Evolutionary conservation across 2,113 vertebrate genomes (phyloP).

Genomic region (Charina bottae): DNA sequence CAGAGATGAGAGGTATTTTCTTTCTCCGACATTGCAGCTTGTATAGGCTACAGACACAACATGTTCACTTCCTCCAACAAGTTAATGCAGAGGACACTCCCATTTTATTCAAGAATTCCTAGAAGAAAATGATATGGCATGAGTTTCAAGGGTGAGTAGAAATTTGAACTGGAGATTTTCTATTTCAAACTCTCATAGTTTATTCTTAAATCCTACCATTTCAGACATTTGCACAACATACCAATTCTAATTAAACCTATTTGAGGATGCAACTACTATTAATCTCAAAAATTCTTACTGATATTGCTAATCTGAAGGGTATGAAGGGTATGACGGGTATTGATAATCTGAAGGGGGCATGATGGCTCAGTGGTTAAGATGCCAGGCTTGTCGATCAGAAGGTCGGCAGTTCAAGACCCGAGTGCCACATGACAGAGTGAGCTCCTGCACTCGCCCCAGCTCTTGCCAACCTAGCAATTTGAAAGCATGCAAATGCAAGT

Average conservation of each 20-base stretch:
- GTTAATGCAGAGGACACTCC: background rate
- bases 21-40: background rate
- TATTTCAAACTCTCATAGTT: background rate
- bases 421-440: too few relatives aligned
- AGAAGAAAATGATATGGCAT: background rate
- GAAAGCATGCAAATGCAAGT: too few relatives aligned
- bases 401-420: too few relatives aligned
- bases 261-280: slow-evolving; percentile 6
- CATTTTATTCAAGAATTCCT: background rate
- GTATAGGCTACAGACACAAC: background rate
- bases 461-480: too few relatives aligned
- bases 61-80: background rate
- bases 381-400: too few relatives aligned
- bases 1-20: background rate
- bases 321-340: too few relatives aligned
- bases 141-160: background rate
- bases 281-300: slow-evolving; percentile 35
- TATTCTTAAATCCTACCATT: background rate
- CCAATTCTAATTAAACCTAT: slow-evolving; percentile 7
- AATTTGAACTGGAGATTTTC: background rate
- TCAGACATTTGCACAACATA: background rate
- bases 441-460: too few relatives aligned
- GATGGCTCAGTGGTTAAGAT: too few relatives aligned
- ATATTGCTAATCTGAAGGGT: too few relatives aligned
- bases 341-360: too few relatives aligned